These are phyloP conservation scores for Phortica magna DNA, from an alignment of 2,888 invertebrate genomes.

Conservation along the genomic window DNA sequence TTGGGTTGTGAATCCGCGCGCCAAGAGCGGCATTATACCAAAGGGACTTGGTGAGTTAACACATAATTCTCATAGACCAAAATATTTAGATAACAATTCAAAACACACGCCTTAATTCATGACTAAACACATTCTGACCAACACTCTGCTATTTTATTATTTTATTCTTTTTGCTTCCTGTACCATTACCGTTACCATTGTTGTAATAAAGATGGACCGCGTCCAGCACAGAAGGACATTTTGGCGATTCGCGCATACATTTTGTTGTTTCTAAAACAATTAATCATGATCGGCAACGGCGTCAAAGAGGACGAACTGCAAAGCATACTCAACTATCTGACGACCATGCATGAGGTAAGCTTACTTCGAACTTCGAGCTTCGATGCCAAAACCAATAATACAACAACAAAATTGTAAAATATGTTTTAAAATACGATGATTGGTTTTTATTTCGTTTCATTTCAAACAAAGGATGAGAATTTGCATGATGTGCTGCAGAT, in stretches of 20 bases:
- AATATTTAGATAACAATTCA: background rate
- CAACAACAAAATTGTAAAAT: background rate
- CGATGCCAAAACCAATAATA: too few relatives aligned
- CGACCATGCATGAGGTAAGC: constrained; percentile 96
- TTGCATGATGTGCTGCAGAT: constrained; percentile 98
- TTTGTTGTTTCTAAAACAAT: constrained; percentile 94
- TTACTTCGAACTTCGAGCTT: background rate
- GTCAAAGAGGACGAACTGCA: constrained; percentile 99
- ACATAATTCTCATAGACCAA: background rate
- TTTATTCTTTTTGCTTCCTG: background rate
- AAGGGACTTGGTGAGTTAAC: constrained; percentile 91
- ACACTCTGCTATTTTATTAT: background rate
- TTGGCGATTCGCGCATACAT: constrained; percentile 96
- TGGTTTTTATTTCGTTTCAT: background rate
- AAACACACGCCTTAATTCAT: background rate
- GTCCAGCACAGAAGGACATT: constrained; percentile 96
- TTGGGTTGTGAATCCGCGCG: constrained; percentile 97
- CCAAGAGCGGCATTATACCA: constrained; percentile 96
- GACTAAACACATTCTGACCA: background rate
- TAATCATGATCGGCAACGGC: constrained; percentile 97
- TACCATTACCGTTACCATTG: too few relatives aligned
- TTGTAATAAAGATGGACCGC: constrained; percentile 86
- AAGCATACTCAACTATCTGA: constrained; percentile 97
- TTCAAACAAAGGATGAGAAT: constrained; percentile 88
- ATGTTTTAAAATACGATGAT: background rate